Conservation (phyloP, 2,888 invertebrate genomes). For the Eupelmus urozonus region DNA sequence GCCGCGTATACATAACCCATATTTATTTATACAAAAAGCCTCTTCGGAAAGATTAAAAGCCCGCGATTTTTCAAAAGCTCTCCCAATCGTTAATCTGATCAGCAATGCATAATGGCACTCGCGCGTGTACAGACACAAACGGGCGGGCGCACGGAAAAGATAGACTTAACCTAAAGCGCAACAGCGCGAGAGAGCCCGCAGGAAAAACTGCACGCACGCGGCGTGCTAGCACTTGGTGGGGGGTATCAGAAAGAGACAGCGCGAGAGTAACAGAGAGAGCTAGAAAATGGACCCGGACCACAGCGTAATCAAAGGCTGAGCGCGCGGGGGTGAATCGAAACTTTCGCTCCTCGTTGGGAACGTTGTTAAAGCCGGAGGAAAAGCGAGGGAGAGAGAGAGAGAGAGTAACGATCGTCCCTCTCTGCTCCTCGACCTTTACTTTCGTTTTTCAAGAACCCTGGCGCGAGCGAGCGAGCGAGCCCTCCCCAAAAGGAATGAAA, state of each 20-base stretch:
- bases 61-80: too few relatives aligned
- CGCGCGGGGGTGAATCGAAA: too few relatives aligned
- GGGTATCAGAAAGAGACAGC: not conserved
- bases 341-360: too few relatives aligned
- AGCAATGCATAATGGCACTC: too few relatives aligned
- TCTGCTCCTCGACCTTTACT: constrained; percentile 11
- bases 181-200: not conserved
- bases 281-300: not conserved
- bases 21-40: too few relatives aligned
- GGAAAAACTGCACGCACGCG: not conserved
- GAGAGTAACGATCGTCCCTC: constrained; percentile 13
- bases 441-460: constrained; percentile 28
- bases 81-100: too few relatives aligned
- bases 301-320: not conserved
- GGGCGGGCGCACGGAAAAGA: not conserved
- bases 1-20: too few relatives aligned
- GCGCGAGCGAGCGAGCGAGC: not conserved
- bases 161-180: constrained; percentile 20
- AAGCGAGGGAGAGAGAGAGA: too few relatives aligned
- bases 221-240: not conserved
- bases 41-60: too few relatives aligned
- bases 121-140: too few relatives aligned
- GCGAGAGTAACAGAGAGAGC: not conserved
- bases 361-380: too few relatives aligned
- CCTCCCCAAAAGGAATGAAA: not conserved